These are phyloP conservation scores for Amblyopsis hoosieri DNA, from an alignment of 2,797 vertebrate genomes.

Conservation along the genomic window DNA sequence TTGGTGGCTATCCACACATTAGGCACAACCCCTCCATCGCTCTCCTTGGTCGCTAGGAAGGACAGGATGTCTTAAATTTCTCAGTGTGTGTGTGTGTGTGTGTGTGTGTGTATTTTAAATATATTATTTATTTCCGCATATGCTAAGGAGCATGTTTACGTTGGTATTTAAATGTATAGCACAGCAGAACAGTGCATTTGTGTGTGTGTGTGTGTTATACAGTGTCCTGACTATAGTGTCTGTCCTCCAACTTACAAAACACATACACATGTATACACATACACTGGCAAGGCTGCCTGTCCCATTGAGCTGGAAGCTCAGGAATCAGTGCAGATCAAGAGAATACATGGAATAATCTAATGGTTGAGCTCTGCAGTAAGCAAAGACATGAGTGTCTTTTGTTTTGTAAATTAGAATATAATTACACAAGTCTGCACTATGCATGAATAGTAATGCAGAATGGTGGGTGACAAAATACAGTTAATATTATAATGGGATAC, in stretches of 20 bases:
- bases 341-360: too few relatives aligned
- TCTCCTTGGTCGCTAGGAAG: conserved; percentile 39
- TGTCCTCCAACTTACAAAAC: too few relatives aligned
- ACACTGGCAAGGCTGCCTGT: neutral
- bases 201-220: neutral
- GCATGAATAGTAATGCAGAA: neutral
- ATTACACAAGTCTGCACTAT: neutral
- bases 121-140: neutral
- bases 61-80: conserved; percentile 28
- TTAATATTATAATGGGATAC: neutral
- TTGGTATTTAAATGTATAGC: neutral
- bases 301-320: neutral
- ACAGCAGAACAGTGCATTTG: neutral
- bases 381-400: too few relatives aligned
- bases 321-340: too few relatives aligned
- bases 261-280: too few relatives aligned
- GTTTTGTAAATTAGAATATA: too few relatives aligned
- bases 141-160: neutral
- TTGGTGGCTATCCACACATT: conserved; percentile 71
- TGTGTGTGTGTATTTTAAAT: neutral
- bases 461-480: neutral
- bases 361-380: too few relatives aligned
- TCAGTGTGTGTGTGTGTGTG: neutral
- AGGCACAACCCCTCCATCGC: conserved; percentile 51
- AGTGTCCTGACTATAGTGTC: too few relatives aligned